These are phyloP conservation scores for Eudemis profundana DNA, from an alignment of 2,888 invertebrate genomes.

Conservation along the genomic window DNA sequence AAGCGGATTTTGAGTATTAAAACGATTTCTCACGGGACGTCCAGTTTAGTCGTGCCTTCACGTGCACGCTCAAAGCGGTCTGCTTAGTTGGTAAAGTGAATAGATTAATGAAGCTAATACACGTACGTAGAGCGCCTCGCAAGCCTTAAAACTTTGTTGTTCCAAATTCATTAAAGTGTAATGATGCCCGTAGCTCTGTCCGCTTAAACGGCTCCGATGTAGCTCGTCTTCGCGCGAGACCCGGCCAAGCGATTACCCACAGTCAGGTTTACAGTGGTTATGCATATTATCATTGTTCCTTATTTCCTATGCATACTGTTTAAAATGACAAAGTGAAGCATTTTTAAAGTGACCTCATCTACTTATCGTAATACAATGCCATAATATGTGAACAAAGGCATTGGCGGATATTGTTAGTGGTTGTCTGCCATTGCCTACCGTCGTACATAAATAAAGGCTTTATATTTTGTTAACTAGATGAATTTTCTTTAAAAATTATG, in stretches of 20 bases:
- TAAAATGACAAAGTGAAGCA: too few relatives aligned
- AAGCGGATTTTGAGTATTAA: conserved; percentile 85
- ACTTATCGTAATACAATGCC: too few relatives aligned
- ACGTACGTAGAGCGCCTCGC: conserved; percentile 38
- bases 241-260: conserved; percentile 14
- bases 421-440: too few relatives aligned
- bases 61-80: conserved; percentile 57
- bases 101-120: conserved; percentile 70
- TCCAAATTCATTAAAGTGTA: conserved; percentile 42
- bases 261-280: background rate
- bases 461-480: too few relatives aligned
- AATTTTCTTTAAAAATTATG: too few relatives aligned
- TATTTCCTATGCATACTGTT: too few relatives aligned
- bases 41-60: conserved; percentile 73
- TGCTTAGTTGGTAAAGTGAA: conserved; percentile 71
- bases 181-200: conserved; percentile 39
- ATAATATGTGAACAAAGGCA: too few relatives aligned
- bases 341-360: too few relatives aligned
- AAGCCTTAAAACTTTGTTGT: conserved; percentile 44
- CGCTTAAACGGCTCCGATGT: conserved; percentile 20
- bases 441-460: too few relatives aligned
- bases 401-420: too few relatives aligned
- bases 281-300: background rate
- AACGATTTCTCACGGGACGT: conserved; percentile 84
- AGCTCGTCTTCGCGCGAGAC: conserved; percentile 15